A percentile compares a stretch with the other conserved stretches of the same genome.
Evolutionary conservation across 2,797 vertebrate genomes (phyloP).

Genomic region (Pogoniulus pusillus): DNA sequence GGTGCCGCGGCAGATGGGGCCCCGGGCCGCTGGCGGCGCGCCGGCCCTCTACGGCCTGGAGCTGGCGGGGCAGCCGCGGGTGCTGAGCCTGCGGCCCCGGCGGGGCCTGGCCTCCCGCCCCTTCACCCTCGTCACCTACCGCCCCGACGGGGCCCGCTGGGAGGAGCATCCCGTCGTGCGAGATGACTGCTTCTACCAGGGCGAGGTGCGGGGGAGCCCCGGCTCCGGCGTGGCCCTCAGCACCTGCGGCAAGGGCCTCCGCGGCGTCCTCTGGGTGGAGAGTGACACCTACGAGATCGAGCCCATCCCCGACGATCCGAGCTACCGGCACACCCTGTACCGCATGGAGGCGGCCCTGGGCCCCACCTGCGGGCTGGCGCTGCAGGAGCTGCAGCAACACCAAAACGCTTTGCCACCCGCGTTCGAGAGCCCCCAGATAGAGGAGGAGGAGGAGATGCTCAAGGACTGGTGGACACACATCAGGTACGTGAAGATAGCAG

Average conservation of each 20-base stretch:
- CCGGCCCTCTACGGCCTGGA: conserved; percentile 48
- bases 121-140: conserved; percentile 70
- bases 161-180: conserved; percentile 63
- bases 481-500: conserved; percentile 44
- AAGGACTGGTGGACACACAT: neutral
- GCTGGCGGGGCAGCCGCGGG: conserved; percentile 42
- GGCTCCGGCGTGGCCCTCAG: conserved; percentile 68
- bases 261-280: conserved; percentile 62
- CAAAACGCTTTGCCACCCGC: conserved; percentile 24
- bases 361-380: neutral
- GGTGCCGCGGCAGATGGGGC: conserved; percentile 51
- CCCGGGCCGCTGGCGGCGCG: neutral
- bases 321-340: conserved; percentile 69
- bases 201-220: conserved; percentile 60
- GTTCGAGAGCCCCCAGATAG: neutral
- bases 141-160: conserved; percentile 11
- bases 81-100: conserved; percentile 56
- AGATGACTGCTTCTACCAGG: conserved; percentile 72
- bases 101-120: conserved; percentile 42
- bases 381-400: neutral
- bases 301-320: conserved; percentile 28
- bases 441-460: neutral
- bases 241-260: conserved; percentile 63
- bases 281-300: conserved; percentile 62
- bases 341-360: neutral